Percentiles rank a stretch among this genome's conserved stretches.
phyloP scores from a whole-genome alignment of 2,113 vertebrate genomes.

The Nothobranchius kuhntae region DNA sequence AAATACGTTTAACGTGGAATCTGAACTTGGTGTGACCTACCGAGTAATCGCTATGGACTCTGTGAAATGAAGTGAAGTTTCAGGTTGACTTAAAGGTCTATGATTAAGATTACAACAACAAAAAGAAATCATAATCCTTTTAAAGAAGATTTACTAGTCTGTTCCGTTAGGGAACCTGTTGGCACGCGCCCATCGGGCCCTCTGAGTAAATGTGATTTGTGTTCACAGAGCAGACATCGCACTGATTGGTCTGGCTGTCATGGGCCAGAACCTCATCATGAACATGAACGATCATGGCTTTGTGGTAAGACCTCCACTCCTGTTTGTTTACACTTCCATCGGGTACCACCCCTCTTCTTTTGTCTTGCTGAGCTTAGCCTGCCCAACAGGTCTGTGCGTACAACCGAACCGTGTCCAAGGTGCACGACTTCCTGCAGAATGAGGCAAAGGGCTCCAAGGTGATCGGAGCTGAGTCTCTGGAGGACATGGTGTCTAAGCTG shows the following conservation, averaged over 20 bases:
- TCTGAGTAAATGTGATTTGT: constrained; percentile 9
- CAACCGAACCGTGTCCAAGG: constrained; percentile 95
- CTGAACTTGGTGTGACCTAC: not conserved
- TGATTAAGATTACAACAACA: too few species aligned
- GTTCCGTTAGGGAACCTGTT: not conserved
- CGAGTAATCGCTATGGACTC: not conserved
- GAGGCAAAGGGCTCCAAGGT: constrained; percentile 97
- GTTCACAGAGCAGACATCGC: constrained; percentile 92
- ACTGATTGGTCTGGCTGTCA: constrained; percentile 95
- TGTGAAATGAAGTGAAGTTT: not conserved
- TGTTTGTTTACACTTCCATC: not conserved
- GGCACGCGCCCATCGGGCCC: not conserved
- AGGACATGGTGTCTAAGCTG: constrained; percentile 94
- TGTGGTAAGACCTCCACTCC: constrained; percentile 83
- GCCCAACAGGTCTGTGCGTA: constrained; percentile 89
- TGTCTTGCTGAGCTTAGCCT: not conserved
- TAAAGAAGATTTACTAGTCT: too few species aligned
- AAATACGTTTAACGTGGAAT: not conserved
- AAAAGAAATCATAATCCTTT: too few species aligned
- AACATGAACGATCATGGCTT: constrained; percentile 99
- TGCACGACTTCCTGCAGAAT: constrained; percentile 90
- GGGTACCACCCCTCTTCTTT: too few species aligned
- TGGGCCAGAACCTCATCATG: constrained; percentile 96
- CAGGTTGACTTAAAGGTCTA: not conserved
- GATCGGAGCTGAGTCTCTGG: constrained; percentile 88